Base-by-base conservation (phyloP, 2,888 invertebrate genomes). In the Pandemis cinnamomeana region DNA sequence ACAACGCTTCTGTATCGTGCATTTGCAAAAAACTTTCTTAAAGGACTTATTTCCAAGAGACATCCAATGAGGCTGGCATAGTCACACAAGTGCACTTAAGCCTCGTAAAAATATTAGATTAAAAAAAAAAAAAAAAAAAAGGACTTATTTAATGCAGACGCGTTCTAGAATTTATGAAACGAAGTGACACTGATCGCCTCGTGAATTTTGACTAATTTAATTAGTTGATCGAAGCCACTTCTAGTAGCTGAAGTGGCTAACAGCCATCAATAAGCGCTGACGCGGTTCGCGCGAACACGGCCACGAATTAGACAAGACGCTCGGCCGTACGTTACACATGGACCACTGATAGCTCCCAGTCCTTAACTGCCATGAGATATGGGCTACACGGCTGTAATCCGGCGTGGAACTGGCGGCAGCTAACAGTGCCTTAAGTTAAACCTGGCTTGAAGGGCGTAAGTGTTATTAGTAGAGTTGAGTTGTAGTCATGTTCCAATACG, bases 211-310 rank as follows among this genome's bases (percentile, higher is more conserved):
- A 36, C 27, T 36, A 36, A 36, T 36, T 46, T 46, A 11, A 11
- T n/a, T n/a, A n/a, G 0, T n/a, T n/a, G 11, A 13, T n/a, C 5
- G 6, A 27, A 10, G 63, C 20, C 77, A 53, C 71, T 71, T 80
- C 80, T 77, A 79, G 78, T 27, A 10, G 20, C n/a, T 42, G 76
- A 71, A 41, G 46, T 15, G 71, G 71, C 68, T 13, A 58, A 44
- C 48, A 77, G 76, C 83, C 84, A 89, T 88, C 89, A 89, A 88
- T 89, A 87, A 80, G 80, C 82, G 88, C 88, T 89, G 89, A 89
- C 87, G 75, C 71, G 80, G 80, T 79, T 79, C 79, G 80, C 81
- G 83, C 78, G 87, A 84, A 87, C 89, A 88, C 78, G 72, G 81
- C 77, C 83, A 77, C 82, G 82, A 84, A 87, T 86, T 87, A 87